phyloP scores from a whole-genome alignment of 2,113 vertebrate species.

The Jacana jacana region DNA sequence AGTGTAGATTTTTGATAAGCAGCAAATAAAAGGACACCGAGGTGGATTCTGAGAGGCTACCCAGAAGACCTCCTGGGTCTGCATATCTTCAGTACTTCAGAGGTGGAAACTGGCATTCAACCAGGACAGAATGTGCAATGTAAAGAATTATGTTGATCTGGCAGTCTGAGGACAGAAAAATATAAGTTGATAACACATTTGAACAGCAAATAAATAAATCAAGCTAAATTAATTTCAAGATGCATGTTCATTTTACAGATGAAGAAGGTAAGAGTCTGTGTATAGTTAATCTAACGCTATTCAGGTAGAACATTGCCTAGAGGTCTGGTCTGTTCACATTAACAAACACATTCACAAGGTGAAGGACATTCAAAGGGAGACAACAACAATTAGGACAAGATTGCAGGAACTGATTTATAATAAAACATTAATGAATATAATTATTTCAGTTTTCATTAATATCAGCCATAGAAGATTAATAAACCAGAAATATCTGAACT shows the following conservation, averaged over 20 bases:
- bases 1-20: constrained; percentile 5
- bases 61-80: not conserved
- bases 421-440: not conserved
- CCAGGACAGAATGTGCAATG: not conserved
- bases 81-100: not conserved
- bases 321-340: not conserved
- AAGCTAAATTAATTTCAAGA: not conserved
- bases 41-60: not conserved
- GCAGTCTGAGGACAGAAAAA: not conserved
- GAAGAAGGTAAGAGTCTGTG: not conserved
- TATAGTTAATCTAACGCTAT: not conserved
- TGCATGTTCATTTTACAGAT: not conserved
- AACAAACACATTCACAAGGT: not conserved
- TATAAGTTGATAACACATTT: not conserved
- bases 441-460: not conserved
- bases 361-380: not conserved
- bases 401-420: not conserved
- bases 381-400: not conserved
- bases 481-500: not conserved
- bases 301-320: not conserved
- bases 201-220: not conserved
- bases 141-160: not conserved
- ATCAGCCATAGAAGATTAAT: not conserved
- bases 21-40: not conserved
- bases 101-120: not conserved